Conservation (phyloP, 2,888 invertebrate genomes). For the Drosophila maculinotata region DNA sequence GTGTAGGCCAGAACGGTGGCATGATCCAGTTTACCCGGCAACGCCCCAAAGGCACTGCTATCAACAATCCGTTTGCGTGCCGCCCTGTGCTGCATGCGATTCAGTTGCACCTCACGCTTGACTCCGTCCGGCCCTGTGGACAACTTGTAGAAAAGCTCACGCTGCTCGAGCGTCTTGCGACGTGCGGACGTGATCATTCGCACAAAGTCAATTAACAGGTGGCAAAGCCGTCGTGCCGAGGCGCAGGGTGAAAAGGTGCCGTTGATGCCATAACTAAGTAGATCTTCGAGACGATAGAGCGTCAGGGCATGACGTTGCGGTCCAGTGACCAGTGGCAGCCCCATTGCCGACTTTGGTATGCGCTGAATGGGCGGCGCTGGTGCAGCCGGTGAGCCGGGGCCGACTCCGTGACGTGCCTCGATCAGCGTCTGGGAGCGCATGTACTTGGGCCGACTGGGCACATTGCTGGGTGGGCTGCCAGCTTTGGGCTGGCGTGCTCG, state of each 20-base stretch:
- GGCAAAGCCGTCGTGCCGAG: slow-evolving; percentile 89
- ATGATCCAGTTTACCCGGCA: slow-evolving; percentile 95
- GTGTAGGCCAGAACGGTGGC: slow-evolving; percentile 93
- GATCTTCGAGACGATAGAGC: slow-evolving; percentile 90
- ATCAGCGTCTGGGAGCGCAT: slow-evolving; percentile 85
- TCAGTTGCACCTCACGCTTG: slow-evolving; percentile 86
- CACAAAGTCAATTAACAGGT: slow-evolving; percentile 91
- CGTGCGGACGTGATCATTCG: slow-evolving; percentile 92
- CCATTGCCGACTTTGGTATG: slow-evolving; percentile 86
- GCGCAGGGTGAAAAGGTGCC: slow-evolving; percentile 88
- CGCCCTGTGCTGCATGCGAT: slow-evolving; percentile 88
- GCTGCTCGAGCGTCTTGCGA: slow-evolving; percentile 92
- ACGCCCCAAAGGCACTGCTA: slow-evolving; percentile 88
- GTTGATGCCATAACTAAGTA: slow-evolving; percentile 89
- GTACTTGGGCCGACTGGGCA: slow-evolving; percentile 84
- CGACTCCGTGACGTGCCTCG: slow-evolving; percentile 81
- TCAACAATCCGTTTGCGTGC: slow-evolving; percentile 90
- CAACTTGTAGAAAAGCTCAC: slow-evolving; percentile 89
- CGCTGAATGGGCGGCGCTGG: slow-evolving; percentile 62
- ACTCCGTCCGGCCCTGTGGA: slow-evolving; percentile 86
- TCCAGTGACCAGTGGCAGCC: slow-evolving; percentile 90
- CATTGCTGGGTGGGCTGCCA: slow-evolving; percentile 60
- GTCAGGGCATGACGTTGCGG: slow-evolving; percentile 91
- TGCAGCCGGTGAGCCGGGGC: slow-evolving; percentile 31
- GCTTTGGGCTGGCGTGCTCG: slow-evolving; percentile 61